Evolutionary conservation across 2,113 vertebrate genomes (phyloP).

Genomic region (Ailuropoda melanoleuca): DNA sequence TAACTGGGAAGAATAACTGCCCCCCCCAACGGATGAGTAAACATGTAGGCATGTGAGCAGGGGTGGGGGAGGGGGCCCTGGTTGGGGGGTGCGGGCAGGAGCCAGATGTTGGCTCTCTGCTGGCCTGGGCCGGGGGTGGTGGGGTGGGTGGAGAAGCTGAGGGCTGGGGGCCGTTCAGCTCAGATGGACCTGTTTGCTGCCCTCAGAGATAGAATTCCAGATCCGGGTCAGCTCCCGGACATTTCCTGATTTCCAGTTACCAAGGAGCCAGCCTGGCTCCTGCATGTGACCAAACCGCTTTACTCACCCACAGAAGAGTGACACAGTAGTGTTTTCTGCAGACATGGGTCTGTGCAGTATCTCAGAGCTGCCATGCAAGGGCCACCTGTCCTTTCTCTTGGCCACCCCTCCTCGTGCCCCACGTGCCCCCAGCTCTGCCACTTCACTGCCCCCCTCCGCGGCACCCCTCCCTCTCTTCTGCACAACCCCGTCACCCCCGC

Average conservation of each 20-base stretch:
- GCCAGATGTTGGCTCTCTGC: neutral
- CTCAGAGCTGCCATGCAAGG: rapidly evolving
- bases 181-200: rapidly evolving
- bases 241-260: neutral
- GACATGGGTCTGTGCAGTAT: rapidly evolving
- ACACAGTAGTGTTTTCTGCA: neutral
- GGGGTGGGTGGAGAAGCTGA: rapidly evolving
- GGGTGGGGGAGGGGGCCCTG: neutral
- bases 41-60: rapidly evolving
- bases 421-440: rapidly evolving
- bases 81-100: neutral
- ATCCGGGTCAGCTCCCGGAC: no score
- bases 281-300: rapidly evolving
- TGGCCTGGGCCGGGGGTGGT: no score
- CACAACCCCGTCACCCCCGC: rapidly evolving
- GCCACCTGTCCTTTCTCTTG: neutral
- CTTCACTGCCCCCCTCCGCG: rapidly evolving
- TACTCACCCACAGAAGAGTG: neutral
- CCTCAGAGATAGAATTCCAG: neutral
- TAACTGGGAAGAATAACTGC: rapidly evolving
- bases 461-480: neutral
- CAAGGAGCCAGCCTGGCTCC: neutral
- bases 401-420: neutral
- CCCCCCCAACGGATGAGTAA: no score
- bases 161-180: neutral